phyloP scores from a whole-genome alignment of 2,113 vertebrate genomes.

The Protobothrops mucrosquamatus region DNA sequence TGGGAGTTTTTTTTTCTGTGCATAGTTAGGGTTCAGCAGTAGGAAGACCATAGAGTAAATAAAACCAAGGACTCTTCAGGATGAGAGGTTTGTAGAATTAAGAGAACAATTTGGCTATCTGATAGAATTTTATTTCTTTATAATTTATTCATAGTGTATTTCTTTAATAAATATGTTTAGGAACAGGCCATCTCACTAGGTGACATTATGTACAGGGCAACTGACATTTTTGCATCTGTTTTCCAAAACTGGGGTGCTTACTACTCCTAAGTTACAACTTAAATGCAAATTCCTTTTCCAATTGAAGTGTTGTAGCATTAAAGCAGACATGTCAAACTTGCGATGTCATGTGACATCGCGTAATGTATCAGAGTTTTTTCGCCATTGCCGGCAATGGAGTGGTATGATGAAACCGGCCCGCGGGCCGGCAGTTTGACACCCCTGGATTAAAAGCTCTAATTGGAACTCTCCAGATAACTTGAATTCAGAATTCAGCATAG shows the following conservation, averaged over 20 bases:
- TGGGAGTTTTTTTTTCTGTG: not conserved
- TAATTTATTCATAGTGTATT: not conserved
- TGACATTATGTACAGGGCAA: not conserved
- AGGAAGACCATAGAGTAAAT: not conserved
- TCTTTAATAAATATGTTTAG: not conserved
- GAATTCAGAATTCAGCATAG: not conserved
- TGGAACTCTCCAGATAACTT: not conserved
- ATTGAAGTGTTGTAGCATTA: not conserved
- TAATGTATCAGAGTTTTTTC: no score
- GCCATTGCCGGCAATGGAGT: no score
- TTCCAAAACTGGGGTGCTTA: not conserved
- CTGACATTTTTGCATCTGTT: not conserved
- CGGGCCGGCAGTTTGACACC: no score
- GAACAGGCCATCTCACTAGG: not conserved
- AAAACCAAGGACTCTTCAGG: not conserved
- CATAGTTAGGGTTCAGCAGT: not conserved
- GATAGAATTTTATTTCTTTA: not conserved
- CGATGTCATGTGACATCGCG: no score
- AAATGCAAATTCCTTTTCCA: not conserved
- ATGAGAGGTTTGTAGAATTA: not conserved
- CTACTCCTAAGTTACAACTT: not conserved
- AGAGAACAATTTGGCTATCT: not conserved
- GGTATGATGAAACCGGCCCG: no score
- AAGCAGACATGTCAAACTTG: no score
- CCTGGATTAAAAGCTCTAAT: not conserved